Evolutionary conservation across 1,140 invertebrate genomes (phyloP).

Genomic region (Galendromus occidentalis): DNA sequence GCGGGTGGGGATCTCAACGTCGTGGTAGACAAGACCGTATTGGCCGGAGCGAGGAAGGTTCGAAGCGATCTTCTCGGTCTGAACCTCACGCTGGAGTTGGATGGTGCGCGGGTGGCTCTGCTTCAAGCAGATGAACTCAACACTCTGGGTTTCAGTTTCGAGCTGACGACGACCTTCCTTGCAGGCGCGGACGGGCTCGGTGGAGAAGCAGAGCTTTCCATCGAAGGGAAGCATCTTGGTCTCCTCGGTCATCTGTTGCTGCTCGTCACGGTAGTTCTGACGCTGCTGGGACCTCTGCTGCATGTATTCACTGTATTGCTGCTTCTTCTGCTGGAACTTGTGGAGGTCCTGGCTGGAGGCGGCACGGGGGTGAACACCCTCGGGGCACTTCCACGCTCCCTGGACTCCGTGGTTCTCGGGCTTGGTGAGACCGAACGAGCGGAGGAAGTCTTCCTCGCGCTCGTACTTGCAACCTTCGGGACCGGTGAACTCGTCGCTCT

Average conservation of each 20-base stretch:
- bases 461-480: neutral
- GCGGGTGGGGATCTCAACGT: neutral
- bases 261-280: neutral
- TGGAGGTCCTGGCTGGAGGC: neutral
- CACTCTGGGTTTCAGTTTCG: neutral
- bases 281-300: neutral
- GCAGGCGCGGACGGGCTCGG: neutral
- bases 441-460: constrained; percentile 2
- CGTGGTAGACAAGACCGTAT: neutral
- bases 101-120: neutral
- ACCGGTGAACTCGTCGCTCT: neutral
- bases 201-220: neutral
- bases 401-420: neutral
- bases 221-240: neutral
- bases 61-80: neutral
- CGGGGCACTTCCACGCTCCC: neutral
- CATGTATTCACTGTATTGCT: neutral
- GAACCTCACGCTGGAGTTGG: neutral
- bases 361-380: neutral
- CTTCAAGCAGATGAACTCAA: neutral
- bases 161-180: neutral
- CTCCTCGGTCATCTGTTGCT: neutral
- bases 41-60: neutral
- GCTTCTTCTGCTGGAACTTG: neutral
- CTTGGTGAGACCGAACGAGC: neutral